Evolutionary conservation across 2,797 vertebrate genomes (phyloP), one percentile per base, ranked within the genome.

Genomic region (Margarornis squamiger): DNA sequence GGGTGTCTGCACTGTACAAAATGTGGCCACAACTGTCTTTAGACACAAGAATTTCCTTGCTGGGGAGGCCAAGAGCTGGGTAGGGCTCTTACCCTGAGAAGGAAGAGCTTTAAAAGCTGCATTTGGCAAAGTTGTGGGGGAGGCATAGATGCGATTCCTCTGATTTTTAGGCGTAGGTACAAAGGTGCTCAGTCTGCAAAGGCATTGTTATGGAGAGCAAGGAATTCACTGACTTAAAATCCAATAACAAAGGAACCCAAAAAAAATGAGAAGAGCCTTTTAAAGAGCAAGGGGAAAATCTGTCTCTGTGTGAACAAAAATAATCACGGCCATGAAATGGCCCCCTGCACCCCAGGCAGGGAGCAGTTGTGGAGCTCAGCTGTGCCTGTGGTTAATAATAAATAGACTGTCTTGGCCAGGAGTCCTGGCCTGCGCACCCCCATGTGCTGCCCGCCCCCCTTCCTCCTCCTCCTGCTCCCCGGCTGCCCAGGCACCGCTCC

Each of bases 361-460:
- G 21, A 90, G 78, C 54, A 41, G 93, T 81, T 81, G 79, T 77
- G n/a, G 75, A 82, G 86, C 76, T 87, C 95, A 96, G 86, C 95
- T 94, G 96, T 3, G 76, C 84, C 63, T 73, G 89, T 54, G 89
- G 96, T 98, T 98, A 97, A 97, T 97, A 93, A 97, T 97, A 96
- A 97, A 90, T 77, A 79, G 85, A 16, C 32, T 88, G 36, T 41
- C 62, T 46, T 54, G 29, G 81, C 85, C 77, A 26, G 63, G n/a
- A 79, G 59, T 10, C 29, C 68, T 19, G 5, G 85, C 66, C 90
- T 71, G 86, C 7, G 0, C 91, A 72, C 41, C 87, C 93, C 87
- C 46, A 24, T 26, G 62, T 73, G 57, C 73, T 66, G 71, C 82
- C 16, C 1, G 19, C 43, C n/a, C 62, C 58, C 55, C 70, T 36